A percentile compares a stretch with the other conserved stretches of the same genome.
Conservation (phyloP, 2,888 invertebrate genomes). For the Temnothorax unifasciatus region DNA sequence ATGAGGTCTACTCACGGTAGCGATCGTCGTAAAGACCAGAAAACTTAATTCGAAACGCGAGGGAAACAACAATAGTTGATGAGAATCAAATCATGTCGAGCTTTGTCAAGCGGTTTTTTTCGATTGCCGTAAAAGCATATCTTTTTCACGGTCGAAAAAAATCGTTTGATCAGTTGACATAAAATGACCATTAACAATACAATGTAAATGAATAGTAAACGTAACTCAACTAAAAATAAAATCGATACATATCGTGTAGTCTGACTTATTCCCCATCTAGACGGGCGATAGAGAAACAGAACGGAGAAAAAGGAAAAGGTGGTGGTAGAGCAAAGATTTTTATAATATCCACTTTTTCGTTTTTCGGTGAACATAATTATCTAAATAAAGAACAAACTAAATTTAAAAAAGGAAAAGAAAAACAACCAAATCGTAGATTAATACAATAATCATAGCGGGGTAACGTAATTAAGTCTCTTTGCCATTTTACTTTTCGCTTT, state of each 20-base stretch:
- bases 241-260: slow-evolving; percentile 50
- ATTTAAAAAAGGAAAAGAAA: not conserved
- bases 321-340: slow-evolving; percentile 67
- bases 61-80: slow-evolving; percentile 73
- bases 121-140: slow-evolving; percentile 12
- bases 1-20: slow-evolving; percentile 73
- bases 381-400: not conserved
- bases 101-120: slow-evolving; percentile 2
- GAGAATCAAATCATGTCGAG: slow-evolving; percentile 29
- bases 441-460: not conserved
- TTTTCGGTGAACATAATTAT: slow-evolving; percentile 17
- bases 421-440: slow-evolving; percentile 1
- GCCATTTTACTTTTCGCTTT: slow-evolving; percentile 71
- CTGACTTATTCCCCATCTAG: slow-evolving; percentile 44
- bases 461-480: slow-evolving; percentile 73
- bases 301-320: slow-evolving; percentile 65
- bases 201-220: slow-evolving; percentile 70
- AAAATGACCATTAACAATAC: slow-evolving; percentile 70
- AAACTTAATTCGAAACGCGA: slow-evolving; percentile 66
- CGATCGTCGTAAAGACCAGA: slow-evolving; percentile 71
- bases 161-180: slow-evolving; percentile 29
- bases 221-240: slow-evolving; percentile 70
- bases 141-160: slow-evolving; percentile 19
- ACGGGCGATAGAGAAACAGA: slow-evolving; percentile 59
- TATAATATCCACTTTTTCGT: not conserved